These are phyloP conservation scores for Osmerus mordax DNA, from an alignment of 2,113 vertebrate species.

Conservation along the genomic window DNA sequence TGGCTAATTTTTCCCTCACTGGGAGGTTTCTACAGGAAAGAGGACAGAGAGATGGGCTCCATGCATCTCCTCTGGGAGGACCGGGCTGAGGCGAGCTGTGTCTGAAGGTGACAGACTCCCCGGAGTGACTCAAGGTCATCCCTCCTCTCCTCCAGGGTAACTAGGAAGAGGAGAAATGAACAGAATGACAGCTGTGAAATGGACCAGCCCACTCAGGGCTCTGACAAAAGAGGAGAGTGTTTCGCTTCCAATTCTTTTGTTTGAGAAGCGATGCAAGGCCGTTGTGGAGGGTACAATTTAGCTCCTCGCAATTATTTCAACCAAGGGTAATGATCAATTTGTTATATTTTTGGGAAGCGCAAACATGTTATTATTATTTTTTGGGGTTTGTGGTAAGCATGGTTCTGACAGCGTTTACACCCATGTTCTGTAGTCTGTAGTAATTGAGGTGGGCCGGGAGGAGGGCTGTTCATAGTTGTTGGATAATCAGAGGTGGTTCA, in stretches of 20 bases:
- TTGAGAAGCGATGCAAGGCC: conserved; percentile 3
- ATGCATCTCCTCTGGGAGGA: conserved; percentile 29
- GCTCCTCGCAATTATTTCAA: not conserved
- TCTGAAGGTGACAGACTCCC: conserved; percentile 60
- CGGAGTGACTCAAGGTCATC: conserved; percentile 63
- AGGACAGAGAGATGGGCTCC: conserved; percentile 3
- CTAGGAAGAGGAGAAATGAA: conserved; percentile 36
- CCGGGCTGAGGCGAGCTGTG: conserved; percentile 18
- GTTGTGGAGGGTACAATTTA: not conserved
- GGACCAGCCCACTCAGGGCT: conserved; percentile 36
- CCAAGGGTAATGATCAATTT: not conserved
- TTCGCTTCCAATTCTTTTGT: conserved; percentile 8
- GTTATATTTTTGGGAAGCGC: not conserved
- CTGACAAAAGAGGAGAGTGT: not conserved
- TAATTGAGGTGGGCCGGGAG: too few species aligned
- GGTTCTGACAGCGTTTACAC: too few species aligned
- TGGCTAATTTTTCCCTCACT: conserved; percentile 44
- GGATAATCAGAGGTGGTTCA: too few species aligned
- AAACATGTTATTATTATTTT: not conserved
- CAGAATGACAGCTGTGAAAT: conserved; percentile 52
- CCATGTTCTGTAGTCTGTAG: too few species aligned
- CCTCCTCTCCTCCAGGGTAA: too few species aligned
- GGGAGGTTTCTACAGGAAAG: conserved; percentile 26
- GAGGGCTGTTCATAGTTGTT: too few species aligned
- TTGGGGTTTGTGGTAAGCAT: too few species aligned